A percentile compares a stretch with the other conserved stretches of the same genome.
phyloP scores from a whole-genome alignment of 1,140 invertebrate genomes.

The Bombus balteatus region DNA sequence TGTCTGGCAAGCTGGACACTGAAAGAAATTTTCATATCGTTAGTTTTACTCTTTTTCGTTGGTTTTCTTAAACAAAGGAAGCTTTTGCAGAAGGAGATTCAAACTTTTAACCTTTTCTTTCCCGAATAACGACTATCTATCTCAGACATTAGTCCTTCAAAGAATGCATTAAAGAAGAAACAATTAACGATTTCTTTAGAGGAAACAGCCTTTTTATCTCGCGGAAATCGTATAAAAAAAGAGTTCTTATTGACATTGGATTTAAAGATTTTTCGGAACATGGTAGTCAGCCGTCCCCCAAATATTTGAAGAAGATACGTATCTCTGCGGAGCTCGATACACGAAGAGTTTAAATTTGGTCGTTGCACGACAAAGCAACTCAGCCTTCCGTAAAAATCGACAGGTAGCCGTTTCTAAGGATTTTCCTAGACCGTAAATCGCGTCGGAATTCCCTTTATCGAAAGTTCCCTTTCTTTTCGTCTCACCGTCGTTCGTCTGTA shows the following conservation, averaged over 20 bases:
- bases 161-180: neutral
- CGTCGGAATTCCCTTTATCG: neutral
- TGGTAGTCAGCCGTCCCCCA: constrained; percentile 22
- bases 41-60: neutral
- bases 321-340: constrained; percentile 34
- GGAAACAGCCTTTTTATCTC: neutral
- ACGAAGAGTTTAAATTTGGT: constrained; percentile 10
- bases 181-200: neutral
- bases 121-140: neutral
- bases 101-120: neutral
- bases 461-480: neutral
- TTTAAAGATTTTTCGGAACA: neutral
- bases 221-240: neutral
- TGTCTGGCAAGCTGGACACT: constrained; percentile 77
- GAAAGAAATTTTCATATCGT: constrained; percentile 55
- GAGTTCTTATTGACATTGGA: too few species aligned
- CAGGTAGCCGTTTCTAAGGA: constrained; percentile 64
- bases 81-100: too few species aligned
- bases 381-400: constrained; percentile 66
- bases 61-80: too few species aligned
- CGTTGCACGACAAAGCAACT: neutral
- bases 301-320: constrained; percentile 59
- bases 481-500: neutral
- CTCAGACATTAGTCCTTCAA: too few species aligned
- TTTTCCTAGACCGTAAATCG: constrained; percentile 7